These are phyloP conservation scores for Ladona fulva DNA, from an alignment of 1,140 invertebrate species.

Conservation along the genomic window DNA sequence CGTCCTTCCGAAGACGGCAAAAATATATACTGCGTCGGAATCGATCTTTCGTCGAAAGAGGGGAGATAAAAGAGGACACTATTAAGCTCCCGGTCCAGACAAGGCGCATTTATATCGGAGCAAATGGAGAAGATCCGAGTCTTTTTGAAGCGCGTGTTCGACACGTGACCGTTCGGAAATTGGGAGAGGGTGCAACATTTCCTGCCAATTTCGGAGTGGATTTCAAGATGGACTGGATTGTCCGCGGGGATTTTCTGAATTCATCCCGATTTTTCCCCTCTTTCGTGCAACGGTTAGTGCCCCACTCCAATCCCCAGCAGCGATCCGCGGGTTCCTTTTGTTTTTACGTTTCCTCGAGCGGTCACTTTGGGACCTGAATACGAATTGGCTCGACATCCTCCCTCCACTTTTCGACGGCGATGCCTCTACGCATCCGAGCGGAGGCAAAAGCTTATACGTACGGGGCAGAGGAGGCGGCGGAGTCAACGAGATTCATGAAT, in stretches of 20 bases:
- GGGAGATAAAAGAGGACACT: too few relatives aligned
- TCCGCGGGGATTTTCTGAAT: too few relatives aligned
- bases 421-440: too few relatives aligned
- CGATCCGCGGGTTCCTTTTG: background rate
- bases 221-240: too few relatives aligned
- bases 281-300: background rate
- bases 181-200: background rate
- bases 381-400: background rate
- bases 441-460: too few relatives aligned
- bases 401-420: background rate
- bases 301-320: background rate
- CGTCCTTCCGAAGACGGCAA: too few relatives aligned
- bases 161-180: background rate
- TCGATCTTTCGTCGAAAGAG: too few relatives aligned
- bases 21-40: too few relatives aligned
- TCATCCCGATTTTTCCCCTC: background rate
- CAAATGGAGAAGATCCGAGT: background rate
- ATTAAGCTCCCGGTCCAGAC: too few relatives aligned
- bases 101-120: background rate
- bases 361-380: background rate
- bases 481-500: background rate
- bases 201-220: background rate
- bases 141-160: background rate
- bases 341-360: background rate
- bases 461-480: too few relatives aligned